Evolutionary conservation across 2,888 invertebrate species (phyloP), one percentile per base, ranked within the genome.

Genomic region (Nephrotoma flavescens): DNA sequence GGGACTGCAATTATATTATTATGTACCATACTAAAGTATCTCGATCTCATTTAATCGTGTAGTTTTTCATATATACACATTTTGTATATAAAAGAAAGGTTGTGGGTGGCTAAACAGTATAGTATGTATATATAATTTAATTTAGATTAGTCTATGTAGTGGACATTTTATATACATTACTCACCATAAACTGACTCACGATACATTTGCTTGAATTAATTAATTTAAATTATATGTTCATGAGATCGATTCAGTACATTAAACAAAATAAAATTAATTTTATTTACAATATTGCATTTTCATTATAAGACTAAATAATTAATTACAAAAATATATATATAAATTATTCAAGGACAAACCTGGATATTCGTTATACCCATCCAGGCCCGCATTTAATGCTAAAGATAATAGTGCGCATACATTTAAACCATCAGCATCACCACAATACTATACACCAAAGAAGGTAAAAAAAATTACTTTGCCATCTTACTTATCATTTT

Each of bases 351-450:
- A 85, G 85, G 42, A 44, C 11, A 85, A 85, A 85, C 85, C 85
- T 85, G 85, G 85, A 85, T 19, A 42, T 44, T 85, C 44, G 85
- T 15, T 19, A 11, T 85, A 31, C 44, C 85, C 85, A 85, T 85
- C 85, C 85, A 85, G 85, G 44, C 85, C 85, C 19, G 19, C 19
- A 31, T 85, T 85, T 44, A 85, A 85, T 85, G 85, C 85, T 44
- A 85, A 71, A 71, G 71, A 85, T 31, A 42, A 11, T 85, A 19
- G 44, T 42, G 42, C 15, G 6, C 85, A 31, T 42, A 44, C 85
- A 85, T 85, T 85, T 42, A 71, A 71, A 71, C 71, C 71, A 71
- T 7, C 6, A 45, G 19, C 85, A 85, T 85, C 85, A 44, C 42
- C 85, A 44, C 42, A 85, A 84, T 84, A 11, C 41, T 84, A 42